A percentile compares a stretch with the other conserved stretches of the same genome.
phyloP scores from a whole-genome alignment of 1,140 invertebrate species.

The Holcopasites calliopsidis region DNA sequence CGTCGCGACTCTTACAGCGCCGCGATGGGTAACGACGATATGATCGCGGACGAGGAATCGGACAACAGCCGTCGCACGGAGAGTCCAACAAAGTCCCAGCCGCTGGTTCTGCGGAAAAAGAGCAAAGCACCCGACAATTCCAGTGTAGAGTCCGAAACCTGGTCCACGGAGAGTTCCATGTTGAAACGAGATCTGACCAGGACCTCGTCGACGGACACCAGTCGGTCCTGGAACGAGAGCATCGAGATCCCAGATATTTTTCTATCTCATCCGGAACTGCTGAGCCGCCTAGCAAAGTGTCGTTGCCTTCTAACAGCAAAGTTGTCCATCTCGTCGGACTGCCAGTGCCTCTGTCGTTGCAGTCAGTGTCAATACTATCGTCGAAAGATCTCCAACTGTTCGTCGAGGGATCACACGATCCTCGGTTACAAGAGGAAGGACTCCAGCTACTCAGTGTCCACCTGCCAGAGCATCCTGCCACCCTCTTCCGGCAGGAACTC shows the following conservation, averaged over 20 bases:
- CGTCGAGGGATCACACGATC: slow-evolving; percentile 50
- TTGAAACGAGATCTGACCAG: slow-evolving; percentile 32
- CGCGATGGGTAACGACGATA: slow-evolving; percentile 61
- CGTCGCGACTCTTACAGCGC: slow-evolving; percentile 68
- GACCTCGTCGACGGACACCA: slow-evolving; percentile 46
- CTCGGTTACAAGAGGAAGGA: slow-evolving; percentile 58
- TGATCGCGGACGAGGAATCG: slow-evolving; percentile 36
- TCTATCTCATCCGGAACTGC: slow-evolving; percentile 54
- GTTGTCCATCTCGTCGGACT: background rate
- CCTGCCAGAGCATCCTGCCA: slow-evolving; percentile 65
- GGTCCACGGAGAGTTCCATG: slow-evolving; percentile 53
- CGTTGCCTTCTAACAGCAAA: slow-evolving; percentile 15
- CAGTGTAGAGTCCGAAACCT: slow-evolving; percentile 56
- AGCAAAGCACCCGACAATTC: slow-evolving; percentile 27
- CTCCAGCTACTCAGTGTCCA: slow-evolving; percentile 66
- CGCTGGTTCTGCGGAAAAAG: background rate
- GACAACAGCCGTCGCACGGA: background rate
- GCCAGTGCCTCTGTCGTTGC: slow-evolving; percentile 48
- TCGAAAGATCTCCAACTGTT: slow-evolving; percentile 51
- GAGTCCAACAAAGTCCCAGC: background rate
- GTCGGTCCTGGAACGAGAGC: slow-evolving; percentile 55
- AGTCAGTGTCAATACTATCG: slow-evolving; percentile 47
- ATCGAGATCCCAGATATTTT: slow-evolving; percentile 49
- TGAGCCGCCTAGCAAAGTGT: slow-evolving; percentile 42
- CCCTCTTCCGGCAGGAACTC: slow-evolving; percentile 63